These are phyloP conservation scores for Protobothrops flavoviridis DNA, from an alignment of 2,113 vertebrate species.

Conservation along the genomic window DNA sequence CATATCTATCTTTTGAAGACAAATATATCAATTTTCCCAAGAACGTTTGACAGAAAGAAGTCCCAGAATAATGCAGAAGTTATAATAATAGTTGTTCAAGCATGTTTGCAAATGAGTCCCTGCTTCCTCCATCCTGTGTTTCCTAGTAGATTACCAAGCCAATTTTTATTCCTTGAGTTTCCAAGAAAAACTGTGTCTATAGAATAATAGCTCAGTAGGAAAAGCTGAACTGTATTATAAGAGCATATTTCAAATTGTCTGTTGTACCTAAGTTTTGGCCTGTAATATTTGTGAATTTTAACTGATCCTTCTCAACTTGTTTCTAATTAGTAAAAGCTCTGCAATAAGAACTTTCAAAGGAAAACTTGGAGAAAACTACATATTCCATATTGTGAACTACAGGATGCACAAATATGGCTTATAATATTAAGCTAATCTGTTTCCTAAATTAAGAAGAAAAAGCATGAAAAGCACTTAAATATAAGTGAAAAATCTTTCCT, in stretches of 20 bases:
- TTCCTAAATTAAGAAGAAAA: not conserved
- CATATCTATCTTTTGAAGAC: constrained; percentile 5
- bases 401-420: not conserved
- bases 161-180: not conserved
- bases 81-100: not conserved
- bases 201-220: not conserved
- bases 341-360: not conserved
- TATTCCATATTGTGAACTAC: not conserved
- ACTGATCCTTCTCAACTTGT: not conserved
- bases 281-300: not conserved
- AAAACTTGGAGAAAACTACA: not conserved
- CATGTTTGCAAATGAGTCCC: not conserved
- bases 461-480: not conserved
- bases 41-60: not conserved
- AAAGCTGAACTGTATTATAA: not conserved
- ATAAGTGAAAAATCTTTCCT: not conserved
- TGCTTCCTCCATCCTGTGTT: not conserved
- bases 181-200: not conserved
- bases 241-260: not conserved
- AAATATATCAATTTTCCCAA: constrained; percentile 7
- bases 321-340: not conserved
- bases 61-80: constrained; percentile 8
- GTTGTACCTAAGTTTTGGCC: not conserved
- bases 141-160: not conserved
- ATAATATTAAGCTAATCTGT: not conserved